phyloP scores from a whole-genome alignment of 2,888 invertebrate genomes.

The Meloe dianella region DNA sequence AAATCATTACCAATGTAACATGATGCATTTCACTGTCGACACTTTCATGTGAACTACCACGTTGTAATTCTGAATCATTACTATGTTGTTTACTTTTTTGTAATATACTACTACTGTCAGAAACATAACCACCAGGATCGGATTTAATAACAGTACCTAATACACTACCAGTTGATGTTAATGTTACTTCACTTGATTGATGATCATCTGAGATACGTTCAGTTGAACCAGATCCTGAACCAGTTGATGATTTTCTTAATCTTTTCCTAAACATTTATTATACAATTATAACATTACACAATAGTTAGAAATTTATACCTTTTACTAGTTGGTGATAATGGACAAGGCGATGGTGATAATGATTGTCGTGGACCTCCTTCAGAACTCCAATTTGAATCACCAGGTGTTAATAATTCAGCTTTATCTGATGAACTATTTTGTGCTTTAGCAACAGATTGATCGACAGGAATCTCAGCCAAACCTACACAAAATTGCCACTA shows the following conservation, averaged over 20 bases:
- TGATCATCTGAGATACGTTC: conserved; percentile 64
- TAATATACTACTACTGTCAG: conserved; percentile 42
- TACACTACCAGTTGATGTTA: conserved; percentile 58
- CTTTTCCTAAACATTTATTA: conserved; percentile 62
- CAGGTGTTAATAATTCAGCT: conserved; percentile 64
- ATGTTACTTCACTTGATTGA: conserved; percentile 60
- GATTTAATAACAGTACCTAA: conserved; percentile 57
- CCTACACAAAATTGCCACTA: conserved; percentile 52
- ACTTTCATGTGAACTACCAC: conserved; percentile 65
- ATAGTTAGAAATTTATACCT: conserved; percentile 45
- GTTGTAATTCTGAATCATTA: conserved; percentile 59
- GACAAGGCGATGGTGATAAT: conserved; percentile 69
- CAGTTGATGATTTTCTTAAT: conserved; percentile 71
- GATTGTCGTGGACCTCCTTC: conserved; percentile 65
- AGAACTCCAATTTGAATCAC: conserved; percentile 65
- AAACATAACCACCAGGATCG: conserved; percentile 54
- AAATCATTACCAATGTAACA: conserved; percentile 53
- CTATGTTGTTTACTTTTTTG: conserved; percentile 51
- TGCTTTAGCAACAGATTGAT: conserved; percentile 74
- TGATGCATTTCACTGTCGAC: conserved; percentile 59
- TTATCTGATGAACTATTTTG: conserved; percentile 65
- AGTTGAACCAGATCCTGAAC: conserved; percentile 63
- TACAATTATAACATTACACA: not conserved
- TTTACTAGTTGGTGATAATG: conserved; percentile 61
- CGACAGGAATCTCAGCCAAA: conserved; percentile 84